A percentile compares a stretch with the other conserved stretches of the same genome.
These are phyloP conservation scores for Tyria jacobaeae DNA, from an alignment of 2,888 invertebrate species.

Conservation along the genomic window DNA sequence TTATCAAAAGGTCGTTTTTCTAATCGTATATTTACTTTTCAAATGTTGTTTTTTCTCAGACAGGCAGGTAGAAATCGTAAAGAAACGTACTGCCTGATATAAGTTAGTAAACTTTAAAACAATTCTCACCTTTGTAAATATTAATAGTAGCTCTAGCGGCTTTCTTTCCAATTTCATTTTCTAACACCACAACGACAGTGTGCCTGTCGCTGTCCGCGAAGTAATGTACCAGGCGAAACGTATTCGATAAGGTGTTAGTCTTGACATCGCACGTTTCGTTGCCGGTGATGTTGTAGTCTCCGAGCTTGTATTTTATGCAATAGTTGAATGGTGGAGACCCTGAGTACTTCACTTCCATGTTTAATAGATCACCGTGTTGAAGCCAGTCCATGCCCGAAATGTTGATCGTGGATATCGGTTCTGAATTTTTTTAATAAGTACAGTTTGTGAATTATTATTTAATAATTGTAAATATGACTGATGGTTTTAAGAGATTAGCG, in stretches of 20 bases:
- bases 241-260: conserved; percentile 78
- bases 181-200: conserved; percentile 92
- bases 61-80: too few relatives aligned
- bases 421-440: conserved; percentile 80
- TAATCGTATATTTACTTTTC: too few relatives aligned
- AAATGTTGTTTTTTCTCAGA: too few relatives aligned
- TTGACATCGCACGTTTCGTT: conserved; percentile 90
- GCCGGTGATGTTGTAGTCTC: conserved; percentile 90
- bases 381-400: conserved; percentile 93
- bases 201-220: conserved; percentile 90
- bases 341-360: conserved; percentile 89
- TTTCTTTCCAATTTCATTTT: conserved; percentile 91
- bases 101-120: too few relatives aligned
- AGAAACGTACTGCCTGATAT: too few relatives aligned
- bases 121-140: conserved; percentile 94
- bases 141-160: conserved; percentile 91
- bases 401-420: conserved; percentile 89
- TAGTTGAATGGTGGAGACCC: conserved; percentile 92
- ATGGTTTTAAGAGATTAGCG: too few relatives aligned
- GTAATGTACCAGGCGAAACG: conserved; percentile 89
- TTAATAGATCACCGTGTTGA: conserved; percentile 92
- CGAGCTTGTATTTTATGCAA: conserved; percentile 89
- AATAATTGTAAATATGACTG: too few relatives aligned
- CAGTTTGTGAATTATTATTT: too few relatives aligned
- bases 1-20: too few relatives aligned